Percentiles rank a stretch among this genome's conserved stretches.
Evolutionary conservation across 1,140 invertebrate species (phyloP).

Genomic region (Drosophila guanche): DNA sequence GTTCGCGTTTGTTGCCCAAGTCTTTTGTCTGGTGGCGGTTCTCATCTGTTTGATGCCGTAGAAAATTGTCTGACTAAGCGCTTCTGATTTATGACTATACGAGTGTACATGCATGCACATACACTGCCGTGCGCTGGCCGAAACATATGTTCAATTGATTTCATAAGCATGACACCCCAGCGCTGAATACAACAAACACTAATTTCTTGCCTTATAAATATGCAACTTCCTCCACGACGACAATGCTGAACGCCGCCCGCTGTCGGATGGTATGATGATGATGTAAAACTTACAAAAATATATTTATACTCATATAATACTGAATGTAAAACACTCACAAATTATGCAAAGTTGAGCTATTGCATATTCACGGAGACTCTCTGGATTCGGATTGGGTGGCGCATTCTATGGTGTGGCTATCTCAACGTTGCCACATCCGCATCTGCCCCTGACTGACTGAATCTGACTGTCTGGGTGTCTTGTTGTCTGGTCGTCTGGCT

Average conservation of each 20-base stretch:
- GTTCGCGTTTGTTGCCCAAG: constrained; percentile 63
- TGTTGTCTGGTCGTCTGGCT: constrained; percentile 14
- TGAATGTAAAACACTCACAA: constrained; percentile 67
- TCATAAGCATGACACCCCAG: constrained; percentile 74
- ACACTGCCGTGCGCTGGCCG: constrained; percentile 19
- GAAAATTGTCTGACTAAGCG: constrained; percentile 58
- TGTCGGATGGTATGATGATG: constrained; percentile 57
- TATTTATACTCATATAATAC: constrained; percentile 34
- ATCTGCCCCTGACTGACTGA: constrained; percentile 57
- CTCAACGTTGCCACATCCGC: constrained; percentile 64
- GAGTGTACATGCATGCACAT: too few species aligned
- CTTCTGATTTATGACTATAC: constrained; percentile 72
- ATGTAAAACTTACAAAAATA: constrained; percentile 58
- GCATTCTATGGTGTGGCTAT: constrained; percentile 43
- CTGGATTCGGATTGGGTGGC: constrained; percentile 17
- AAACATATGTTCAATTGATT: constrained; percentile 80
- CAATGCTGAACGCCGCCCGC: constrained; percentile 25
- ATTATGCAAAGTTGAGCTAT: constrained; percentile 70
- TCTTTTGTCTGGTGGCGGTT: constrained; percentile 65
- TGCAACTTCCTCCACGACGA: constrained; percentile 78
- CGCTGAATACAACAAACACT: constrained; percentile 33
- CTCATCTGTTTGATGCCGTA: constrained; percentile 48
- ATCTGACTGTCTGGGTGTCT: constrained; percentile 15
- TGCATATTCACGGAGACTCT: constrained; percentile 48
- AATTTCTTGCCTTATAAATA: constrained; percentile 71